Conservation (phyloP, 1,140 invertebrate species). For the Drosophila virilis region DNA sequence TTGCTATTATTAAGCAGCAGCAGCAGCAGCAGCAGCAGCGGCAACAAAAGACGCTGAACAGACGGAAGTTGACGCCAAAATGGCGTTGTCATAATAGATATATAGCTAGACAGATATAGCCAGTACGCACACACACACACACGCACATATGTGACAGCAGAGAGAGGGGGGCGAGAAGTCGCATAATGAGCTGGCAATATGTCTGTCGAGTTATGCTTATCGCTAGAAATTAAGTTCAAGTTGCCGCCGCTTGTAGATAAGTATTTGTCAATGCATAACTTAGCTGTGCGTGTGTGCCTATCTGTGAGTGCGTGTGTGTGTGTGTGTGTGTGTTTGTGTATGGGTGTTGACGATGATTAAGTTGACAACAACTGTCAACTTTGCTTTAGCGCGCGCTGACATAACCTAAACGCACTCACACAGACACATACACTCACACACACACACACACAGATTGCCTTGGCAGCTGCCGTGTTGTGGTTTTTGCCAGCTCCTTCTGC, state of each 20-base stretch:
- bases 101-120: conserved; percentile 8
- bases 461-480: conserved; percentile 48
- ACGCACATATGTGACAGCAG: conserved; percentile 6
- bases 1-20: conserved; percentile 72
- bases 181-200: conserved; percentile 74
- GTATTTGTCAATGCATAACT: conserved; percentile 56
- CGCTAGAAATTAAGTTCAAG: conserved; percentile 71
- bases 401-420: conserved; percentile 52
- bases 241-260: conserved; percentile 50
- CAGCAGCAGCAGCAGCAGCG: conserved; percentile 12
- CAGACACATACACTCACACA: conserved; percentile 16
- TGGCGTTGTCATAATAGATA: conserved; percentile 49
- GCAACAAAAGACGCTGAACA: conserved; percentile 33
- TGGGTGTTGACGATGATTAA: conserved; percentile 74
- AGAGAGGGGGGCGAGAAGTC: not conserved
- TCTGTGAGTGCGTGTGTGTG: conserved; percentile 1
- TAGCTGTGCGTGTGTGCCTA: conserved; percentile 20
- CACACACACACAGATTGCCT: conserved; percentile 17
- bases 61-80: conserved; percentile 54
- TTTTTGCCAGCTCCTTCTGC: conserved; percentile 49
- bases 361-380: conserved; percentile 81
- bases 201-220: conserved; percentile 69
- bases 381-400: conserved; percentile 59
- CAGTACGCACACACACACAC: not conserved
- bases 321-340: conserved; percentile 7